Percentiles rank a stretch among this genome's conserved stretches.
Conservation (phyloP, 2,113 vertebrate genomes). For the Thryonomys swinderianus region DNA sequence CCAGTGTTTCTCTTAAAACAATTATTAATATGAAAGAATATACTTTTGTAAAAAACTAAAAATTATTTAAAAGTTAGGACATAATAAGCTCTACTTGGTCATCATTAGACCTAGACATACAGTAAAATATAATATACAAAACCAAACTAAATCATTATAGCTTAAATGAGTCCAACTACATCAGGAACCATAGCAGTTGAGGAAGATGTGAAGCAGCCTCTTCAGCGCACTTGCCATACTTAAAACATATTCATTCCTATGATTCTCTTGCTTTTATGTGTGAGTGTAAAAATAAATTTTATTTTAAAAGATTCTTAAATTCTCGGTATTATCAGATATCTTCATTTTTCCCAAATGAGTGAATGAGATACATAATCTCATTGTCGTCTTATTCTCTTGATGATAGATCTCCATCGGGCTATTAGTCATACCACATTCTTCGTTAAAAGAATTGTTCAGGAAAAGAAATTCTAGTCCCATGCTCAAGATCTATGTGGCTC, state of each 20-base stretch:
- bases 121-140: not conserved
- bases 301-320: not conserved
- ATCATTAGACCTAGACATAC: not conserved
- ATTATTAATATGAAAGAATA: not conserved
- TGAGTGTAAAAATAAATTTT: not conserved
- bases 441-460: not conserved
- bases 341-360: not conserved
- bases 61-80: conserved; percentile 1
- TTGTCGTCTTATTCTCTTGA: not conserved
- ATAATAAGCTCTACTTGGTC: not conserved
- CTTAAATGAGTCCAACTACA: not conserved
- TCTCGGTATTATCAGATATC: not conserved
- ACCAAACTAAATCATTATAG: not conserved
- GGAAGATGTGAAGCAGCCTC: not conserved
- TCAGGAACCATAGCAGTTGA: not conserved
- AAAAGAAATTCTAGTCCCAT: not conserved
- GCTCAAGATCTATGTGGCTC: not conserved
- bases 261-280: not conserved
- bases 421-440: not conserved
- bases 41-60: not conserved
- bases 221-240: not conserved
- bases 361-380: not conserved
- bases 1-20: conserved; percentile 40
- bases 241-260: not conserved
- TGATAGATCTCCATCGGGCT: not conserved